Base-by-base conservation (phyloP, 2,888 invertebrate species). In the Merodon equestris region DNA sequence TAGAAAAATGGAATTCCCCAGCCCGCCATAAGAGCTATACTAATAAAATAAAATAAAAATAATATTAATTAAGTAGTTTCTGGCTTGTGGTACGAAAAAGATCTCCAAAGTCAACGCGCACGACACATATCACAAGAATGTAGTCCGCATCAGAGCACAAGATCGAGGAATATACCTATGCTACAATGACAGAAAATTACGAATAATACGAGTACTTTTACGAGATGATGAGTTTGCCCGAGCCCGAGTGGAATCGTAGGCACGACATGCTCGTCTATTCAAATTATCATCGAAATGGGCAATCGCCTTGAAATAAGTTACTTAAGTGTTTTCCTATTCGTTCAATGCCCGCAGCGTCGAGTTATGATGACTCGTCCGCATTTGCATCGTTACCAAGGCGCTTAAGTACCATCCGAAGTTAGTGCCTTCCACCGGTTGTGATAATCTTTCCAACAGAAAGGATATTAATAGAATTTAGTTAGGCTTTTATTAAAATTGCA, bases 401-500 rank as follows among this genome's bases (percentile, higher is more conserved):
- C n/a, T 5, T 19, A 19, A 13, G 13, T 15, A 57, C 42, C 56
- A 12, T 56, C 1, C 54, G 54, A 47, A 19, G 27, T 27, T 47
- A 4, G 36, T 14, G 0, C 18, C 60, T 14, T 48, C 45, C 15
- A 48, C 60, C 38, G 57, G 47, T 18, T 27, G 5, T 47, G 47
- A 18, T 9, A 10, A 18, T 54, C 45, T 18, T 42, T 17, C 13
- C 34, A 45, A 42, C 4, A 34, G 34, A 42, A 36, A 34, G 64
- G 27, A 45, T 45, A 45, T 64, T 64, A 64, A 64, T 64, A 47
- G 64, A 47, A 36, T 19, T 47, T 14, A 64, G 54, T 64, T 47
- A 13, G 64, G 36, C 54, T 45, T 51, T 64, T 38, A 64, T 64
- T 54, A 47, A 38, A 36, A 64, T 38, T 19, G 38, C 17, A 45